phyloP scores from a whole-genome alignment of 1,140 invertebrate genomes.

The Papilio helenus region DNA sequence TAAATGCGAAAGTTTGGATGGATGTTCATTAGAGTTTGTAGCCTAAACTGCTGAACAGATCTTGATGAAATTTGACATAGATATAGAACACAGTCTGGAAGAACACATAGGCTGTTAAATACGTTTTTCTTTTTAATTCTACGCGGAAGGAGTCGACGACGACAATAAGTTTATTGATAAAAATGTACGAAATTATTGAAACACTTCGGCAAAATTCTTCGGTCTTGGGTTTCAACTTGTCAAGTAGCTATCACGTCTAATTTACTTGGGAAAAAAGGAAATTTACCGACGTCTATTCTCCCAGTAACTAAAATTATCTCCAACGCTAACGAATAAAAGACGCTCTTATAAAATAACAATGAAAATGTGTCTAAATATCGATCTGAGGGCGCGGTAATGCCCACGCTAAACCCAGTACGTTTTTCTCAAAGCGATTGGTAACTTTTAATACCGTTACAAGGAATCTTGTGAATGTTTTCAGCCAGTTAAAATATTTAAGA shows the following conservation, averaged over 20 bases:
- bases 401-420: neutral
- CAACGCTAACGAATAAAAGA: constrained; percentile 52
- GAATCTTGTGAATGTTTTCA: too few species aligned
- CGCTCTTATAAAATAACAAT: constrained; percentile 66
- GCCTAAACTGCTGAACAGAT: too few species aligned
- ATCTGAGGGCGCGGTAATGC: neutral
- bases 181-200: neutral
- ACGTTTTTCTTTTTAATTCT: too few species aligned
- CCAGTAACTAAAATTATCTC: constrained; percentile 54
- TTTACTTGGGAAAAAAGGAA: constrained; percentile 64
- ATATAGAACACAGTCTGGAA: too few species aligned
- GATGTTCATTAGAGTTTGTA: too few species aligned
- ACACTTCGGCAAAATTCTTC: neutral
- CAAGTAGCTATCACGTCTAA: constrained; percentile 53
- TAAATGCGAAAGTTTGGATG: too few species aligned
- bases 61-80: too few species aligned
- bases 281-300: constrained; percentile 56
- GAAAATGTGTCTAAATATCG: constrained; percentile 59
- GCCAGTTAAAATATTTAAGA: too few species aligned
- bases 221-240: constrained; percentile 44
- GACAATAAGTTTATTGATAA: too few species aligned
- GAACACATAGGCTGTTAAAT: too few species aligned
- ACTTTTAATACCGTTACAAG: neutral
- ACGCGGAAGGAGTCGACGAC: too few species aligned
- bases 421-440: too few species aligned